These are phyloP conservation scores for Rhamnusium bicolor DNA, from an alignment of 2,888 invertebrate genomes.

Conservation along the genomic window DNA sequence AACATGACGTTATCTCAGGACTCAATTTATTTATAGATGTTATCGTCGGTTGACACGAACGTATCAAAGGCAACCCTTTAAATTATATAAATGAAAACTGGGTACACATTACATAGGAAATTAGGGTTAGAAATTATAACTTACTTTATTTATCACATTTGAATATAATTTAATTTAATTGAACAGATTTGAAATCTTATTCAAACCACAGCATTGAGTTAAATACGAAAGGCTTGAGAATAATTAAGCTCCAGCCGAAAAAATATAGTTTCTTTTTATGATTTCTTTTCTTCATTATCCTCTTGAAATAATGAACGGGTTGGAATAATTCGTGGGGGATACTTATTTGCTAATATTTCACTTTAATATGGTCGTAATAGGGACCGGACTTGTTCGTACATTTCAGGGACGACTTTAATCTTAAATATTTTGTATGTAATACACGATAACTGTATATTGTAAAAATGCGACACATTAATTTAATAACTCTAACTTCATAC, in stretches of 20 bases:
- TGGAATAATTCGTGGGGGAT: no score
- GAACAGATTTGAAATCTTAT: not conserved
- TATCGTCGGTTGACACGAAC: conserved; percentile 32
- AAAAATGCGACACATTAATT: no score
- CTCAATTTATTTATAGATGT: conserved; percentile 36
- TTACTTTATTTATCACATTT: not conserved
- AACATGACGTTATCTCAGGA: conserved; percentile 29
- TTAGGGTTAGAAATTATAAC: conserved; percentile 2
- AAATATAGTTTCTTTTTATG: not conserved
- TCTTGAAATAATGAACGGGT: no score
- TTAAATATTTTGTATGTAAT: no score
- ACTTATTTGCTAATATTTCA: no score
- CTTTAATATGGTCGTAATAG: no score
- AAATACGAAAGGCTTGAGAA: not conserved
- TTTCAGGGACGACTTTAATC: no score
- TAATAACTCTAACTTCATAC: no score
- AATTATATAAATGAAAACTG: conserved; percentile 14
- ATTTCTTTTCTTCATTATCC: no score
- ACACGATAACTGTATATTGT: no score
- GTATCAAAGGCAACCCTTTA: conserved; percentile 22
- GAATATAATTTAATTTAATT: not conserved
- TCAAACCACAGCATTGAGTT: not conserved
- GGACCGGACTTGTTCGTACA: no score
- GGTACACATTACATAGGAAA: conserved; percentile 12
- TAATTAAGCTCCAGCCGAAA: not conserved